Conservation (phyloP, 2,888 invertebrate genomes). For the Aromia moschata region DNA sequence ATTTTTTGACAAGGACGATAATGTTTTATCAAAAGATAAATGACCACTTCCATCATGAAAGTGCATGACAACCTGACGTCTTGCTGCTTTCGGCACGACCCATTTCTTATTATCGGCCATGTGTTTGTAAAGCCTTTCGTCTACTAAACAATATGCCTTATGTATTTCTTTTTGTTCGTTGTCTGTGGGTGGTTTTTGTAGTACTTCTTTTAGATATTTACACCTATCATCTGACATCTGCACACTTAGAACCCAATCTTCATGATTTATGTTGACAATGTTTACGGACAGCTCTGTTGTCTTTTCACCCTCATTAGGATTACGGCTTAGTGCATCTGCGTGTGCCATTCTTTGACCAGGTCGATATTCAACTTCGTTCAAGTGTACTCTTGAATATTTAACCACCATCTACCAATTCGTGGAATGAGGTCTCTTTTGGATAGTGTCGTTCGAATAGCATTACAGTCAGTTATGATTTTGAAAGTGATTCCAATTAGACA, state of each 20-base stretch:
- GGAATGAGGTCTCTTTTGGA: constrained; percentile 29
- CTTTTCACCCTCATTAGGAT: background rate
- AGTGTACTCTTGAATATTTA: constrained; percentile 46
- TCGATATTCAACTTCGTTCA: constrained; percentile 45
- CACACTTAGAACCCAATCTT: constrained; percentile 34
- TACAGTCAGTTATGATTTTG: background rate
- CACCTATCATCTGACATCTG: constrained; percentile 30
- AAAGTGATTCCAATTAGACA: background rate
- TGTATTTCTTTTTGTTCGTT: constrained; percentile 25
- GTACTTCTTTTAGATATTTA: constrained; percentile 18
- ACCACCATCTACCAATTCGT: constrained; percentile 50
- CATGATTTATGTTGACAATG: constrained; percentile 15
- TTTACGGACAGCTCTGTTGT: constrained; percentile 42
- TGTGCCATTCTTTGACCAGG: constrained; percentile 31
- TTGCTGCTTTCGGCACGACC: constrained; percentile 52
- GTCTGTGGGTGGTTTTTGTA: constrained; percentile 16
- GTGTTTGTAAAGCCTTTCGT: constrained; percentile 23
- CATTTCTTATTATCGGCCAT: constrained; percentile 7
- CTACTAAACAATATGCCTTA: constrained; percentile 21
- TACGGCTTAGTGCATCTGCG: background rate
- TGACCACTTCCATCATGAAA: constrained; percentile 17
- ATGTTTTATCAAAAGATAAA: constrained; percentile 21
- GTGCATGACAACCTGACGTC: constrained; percentile 33
- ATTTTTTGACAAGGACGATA: background rate
- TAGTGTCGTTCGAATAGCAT: background rate